Base-by-base conservation (phyloP, 2,888 invertebrate genomes). In the Drosophila quinaria region DNA sequence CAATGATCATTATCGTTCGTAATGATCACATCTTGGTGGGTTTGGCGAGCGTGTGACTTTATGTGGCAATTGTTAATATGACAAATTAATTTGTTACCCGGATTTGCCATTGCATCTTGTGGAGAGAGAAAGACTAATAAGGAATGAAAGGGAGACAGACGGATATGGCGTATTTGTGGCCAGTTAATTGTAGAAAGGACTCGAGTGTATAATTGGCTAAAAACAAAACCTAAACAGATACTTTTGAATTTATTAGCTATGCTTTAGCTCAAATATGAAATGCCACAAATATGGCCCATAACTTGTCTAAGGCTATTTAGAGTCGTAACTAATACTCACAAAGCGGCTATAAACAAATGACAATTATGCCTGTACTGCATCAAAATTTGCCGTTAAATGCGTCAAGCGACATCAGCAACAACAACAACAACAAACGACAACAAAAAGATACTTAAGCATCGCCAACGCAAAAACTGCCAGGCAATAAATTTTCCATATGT, bases 21-120 rank as follows among this genome's bases (percentile, higher is more conserved):
- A 31, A 76, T 76, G 61, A 69, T 54, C 61, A 65, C n/a, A 65
- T 56, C 49, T 56, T 46, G 51, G 65, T 65, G 65, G 59, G 64
- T 58, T 61, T 75, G 82, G 62, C 63, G 62, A 86, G 80, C 86
- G 90, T 87, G 86, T 85, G 89, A 89, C 81, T 86, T 82, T 79
- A 74, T 85, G 83, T 64, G 71, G 77, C 74, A 78, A 87, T 83
- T 80, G 76, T 80, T 82, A 81, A 90, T 88, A 84, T 90, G 90
- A 89, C 84, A 88, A 89, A 90, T 90, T 90, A 89, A 89, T 89
- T 90, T 90, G 90, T 84, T 90, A 88, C 75, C 84, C 84, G 78
- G 80, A 89, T 79, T 89, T 74, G 67, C 69, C 73, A 74, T 46
- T 67, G 59, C 42, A 49, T 25, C 39, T 46, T 42, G 54, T 51